Base-by-base conservation (phyloP, 2,888 invertebrate species). In the Aphidius colemani region DNA sequence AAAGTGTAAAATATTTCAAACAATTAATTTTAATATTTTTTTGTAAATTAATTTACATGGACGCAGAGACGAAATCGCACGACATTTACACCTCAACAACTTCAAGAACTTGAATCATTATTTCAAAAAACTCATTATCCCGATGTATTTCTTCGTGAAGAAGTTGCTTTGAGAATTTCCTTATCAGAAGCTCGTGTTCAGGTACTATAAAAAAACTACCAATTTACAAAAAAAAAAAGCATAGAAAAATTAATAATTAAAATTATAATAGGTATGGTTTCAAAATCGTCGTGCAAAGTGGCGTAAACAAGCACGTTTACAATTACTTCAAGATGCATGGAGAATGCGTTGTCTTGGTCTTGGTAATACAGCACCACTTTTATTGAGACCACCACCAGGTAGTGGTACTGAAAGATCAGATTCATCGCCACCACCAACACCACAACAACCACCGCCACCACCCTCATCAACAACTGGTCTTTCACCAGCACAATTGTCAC, bases 61-160 rank as follows among this genome's bases (percentile, higher is more conserved):
- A 66, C 74, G 65, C 91, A 96, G 87, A 87, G 96, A 66, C 87
- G 96, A 67, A 96, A 96, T 83, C 86, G 96, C 44, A 96, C 96
- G 7, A 96, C 96, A 0, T 96, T 96, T 81, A 95, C 95, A 41
- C 95, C 96, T 1, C 95, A 95, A 80, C 96, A 96, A 83, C 85
- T 96, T 56, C 93, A 94, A 78, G 95, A 96, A 78, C 83, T 96
- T 75, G 96, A 96, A 81, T 90, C 94, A 0, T 86, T 96, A 30
- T 96, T 96, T 83, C 94, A 95, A 82, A 94, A 95, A 83, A 96
- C 96, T 0, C 96, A 96, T 77, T 96, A 96, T 81, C 96, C 96
- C 7, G 96, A 96, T 77, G 96, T 96, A 30, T 89, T 88, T 75
- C 83, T 93, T 63, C 87, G 96, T 72, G 96, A 96, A 82, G 95